Evolutionary conservation across 2,888 invertebrate species (phyloP), one percentile per base, ranked within the genome.

Genomic region (Myathropa florea): DNA sequence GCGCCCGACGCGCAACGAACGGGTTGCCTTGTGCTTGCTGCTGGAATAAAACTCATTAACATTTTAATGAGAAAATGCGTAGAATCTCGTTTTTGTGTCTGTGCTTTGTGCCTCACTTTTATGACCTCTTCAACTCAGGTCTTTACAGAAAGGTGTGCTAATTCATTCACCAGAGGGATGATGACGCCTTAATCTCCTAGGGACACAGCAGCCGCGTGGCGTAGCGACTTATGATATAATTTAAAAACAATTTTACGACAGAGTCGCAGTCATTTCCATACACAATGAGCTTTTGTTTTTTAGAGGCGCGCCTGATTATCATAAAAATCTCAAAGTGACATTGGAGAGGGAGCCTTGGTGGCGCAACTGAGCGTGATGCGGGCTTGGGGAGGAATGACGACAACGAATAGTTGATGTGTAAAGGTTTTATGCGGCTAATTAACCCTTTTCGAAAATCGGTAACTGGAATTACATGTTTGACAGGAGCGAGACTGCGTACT

Each of bases 51-150:
- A 72, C 72, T 72, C 72, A 72, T 72, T 72, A 72, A 63, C 72
- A 72, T 72, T 72, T 63, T 63, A 63, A 72, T 72, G 72, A 55
- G 39, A 61, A 72, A 72, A 63, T 55, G 63, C 63, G 53, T 63
- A 72, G 30, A 23, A 63, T 18, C 18, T 46, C 46, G 18, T 61
- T 63, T 53, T 61, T 39, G 46, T 60, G 28, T 26, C 36, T 64
- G 46, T 30, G 23, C 21, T 63, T 46, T 46, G 18, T 46, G 18
- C 18, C 18, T 46, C 46, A 46, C 46, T 60, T 18, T 71, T 39
- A 46, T 18, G 46, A 46, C 18, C 26, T 39, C 12, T 61, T 26
- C n/a, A 4, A 2, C n/a, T n/a, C 26, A n/a, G 23, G 36, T 71
- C 60, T 46, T 46, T 18, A 7, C 39, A 28, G 26, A 30, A 63